Evolutionary conservation across 2,888 invertebrate genomes (phyloP).

Genomic region (Chrysina gloriosa): DNA sequence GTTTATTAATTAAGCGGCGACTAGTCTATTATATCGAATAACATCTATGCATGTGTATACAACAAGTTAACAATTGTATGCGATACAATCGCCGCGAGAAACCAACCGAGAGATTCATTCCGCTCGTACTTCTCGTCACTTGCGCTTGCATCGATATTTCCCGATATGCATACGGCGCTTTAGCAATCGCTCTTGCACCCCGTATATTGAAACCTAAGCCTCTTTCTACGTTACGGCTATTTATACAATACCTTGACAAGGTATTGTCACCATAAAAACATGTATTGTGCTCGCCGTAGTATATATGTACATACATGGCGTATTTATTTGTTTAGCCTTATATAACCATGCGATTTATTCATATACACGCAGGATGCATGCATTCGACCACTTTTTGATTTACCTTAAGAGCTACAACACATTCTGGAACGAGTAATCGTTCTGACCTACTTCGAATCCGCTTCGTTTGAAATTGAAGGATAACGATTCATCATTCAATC

Average conservation of each 20-base stretch:
- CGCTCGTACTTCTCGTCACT: no score
- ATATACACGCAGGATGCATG: constrained; percentile 16
- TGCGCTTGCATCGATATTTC: no score
- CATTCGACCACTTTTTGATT: constrained; percentile 5
- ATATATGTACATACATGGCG: constrained; percentile 13
- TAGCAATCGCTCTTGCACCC: no score
- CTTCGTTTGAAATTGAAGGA: constrained; percentile 12
- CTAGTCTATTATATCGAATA: no score
- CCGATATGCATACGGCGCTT: no score
- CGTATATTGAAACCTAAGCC: constrained; percentile 4
- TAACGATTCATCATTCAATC: no score
- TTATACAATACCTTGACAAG: constrained; percentile 33
- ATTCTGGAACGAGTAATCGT: constrained; percentile 23
- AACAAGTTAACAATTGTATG: no score
- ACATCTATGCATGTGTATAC: no score
- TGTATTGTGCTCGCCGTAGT: constrained; percentile 27
- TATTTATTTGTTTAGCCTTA: constrained; percentile 40
- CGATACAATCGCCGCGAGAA: no score
- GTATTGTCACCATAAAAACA: constrained; percentile 34
- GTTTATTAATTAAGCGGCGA: no score
- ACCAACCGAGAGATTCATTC: no score
- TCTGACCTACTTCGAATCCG: constrained; percentile 28
- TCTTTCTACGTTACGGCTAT: constrained; percentile 6
- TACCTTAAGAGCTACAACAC: constrained; percentile 12
- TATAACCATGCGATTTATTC: constrained; percentile 37